Conservation (phyloP, 2,113 vertebrate species). For the Pica pica region DNA sequence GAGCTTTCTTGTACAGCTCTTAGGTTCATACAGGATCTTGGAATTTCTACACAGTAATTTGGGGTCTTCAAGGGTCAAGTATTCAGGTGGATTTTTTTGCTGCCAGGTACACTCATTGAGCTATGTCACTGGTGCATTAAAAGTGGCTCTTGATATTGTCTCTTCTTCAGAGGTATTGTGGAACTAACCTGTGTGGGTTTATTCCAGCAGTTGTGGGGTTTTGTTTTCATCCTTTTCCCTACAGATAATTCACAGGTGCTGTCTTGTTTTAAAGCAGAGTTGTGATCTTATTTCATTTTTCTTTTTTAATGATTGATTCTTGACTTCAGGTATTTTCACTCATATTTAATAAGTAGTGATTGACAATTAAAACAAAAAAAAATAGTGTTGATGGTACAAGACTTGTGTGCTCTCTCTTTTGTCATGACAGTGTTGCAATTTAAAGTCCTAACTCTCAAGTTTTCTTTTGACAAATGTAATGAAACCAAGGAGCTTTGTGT, state of each 20-base stretch:
- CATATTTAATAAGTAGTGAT: neutral
- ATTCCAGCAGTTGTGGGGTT: neutral
- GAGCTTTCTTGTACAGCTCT: neutral
- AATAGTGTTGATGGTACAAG: neutral
- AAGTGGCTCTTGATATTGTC: neutral
- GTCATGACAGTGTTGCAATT: neutral
- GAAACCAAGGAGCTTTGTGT: neutral
- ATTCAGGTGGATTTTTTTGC: neutral
- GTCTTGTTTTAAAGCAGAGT: neutral
- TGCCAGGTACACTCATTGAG: neutral
- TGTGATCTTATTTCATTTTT: neutral
- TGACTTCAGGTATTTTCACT: neutral
- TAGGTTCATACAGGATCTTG: neutral
- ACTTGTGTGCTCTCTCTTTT: neutral
- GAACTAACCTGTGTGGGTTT: neutral
- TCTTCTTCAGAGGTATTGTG: neutral
- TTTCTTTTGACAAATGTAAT: neutral
- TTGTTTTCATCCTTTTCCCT: neutral
- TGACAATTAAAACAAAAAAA: neutral
- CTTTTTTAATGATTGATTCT: neutral
- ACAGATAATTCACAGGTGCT: neutral
- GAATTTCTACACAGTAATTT: neutral
- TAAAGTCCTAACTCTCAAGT: neutral
- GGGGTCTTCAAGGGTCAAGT: neutral
- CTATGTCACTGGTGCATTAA: neutral